Evolutionary conservation across 2,113 vertebrate species (phyloP), one percentile per base, ranked within the genome.

Genomic region (Psammodynastes pulverulentus): DNA sequence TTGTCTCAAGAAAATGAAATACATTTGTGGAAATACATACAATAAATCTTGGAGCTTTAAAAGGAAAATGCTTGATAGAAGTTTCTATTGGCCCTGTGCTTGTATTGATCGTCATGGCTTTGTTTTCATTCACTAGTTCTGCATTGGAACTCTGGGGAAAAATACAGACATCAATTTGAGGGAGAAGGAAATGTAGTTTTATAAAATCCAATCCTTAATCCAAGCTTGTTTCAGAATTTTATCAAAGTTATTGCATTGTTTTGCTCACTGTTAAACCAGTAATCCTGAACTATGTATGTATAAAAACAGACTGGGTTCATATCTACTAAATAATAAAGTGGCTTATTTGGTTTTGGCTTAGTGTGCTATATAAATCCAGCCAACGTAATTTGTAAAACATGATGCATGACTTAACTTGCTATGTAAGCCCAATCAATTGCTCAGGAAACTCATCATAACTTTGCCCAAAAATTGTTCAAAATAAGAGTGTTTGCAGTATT

Each of bases 21-120:
- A 79, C 34, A 43, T 19, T 9, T 43, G 6, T 39, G 91, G 86
- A 92, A 62, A 92, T 88, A 96, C 98, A 98, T 97, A 99, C 99
- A 84, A 98, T 97, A 91, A 99, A 99, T 86, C 97, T 96, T 45
- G 98, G 98, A 95, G 99, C 98, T 97, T 99, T 99, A 97, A 99
- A 99, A 2, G 98, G 98, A 84, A 98, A 97, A 0, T 98, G 97
- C 89, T 98, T 99, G 88, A 94, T 87, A 10, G 98, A 92, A 79
- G 97, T 95, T 94, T 99, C 99, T 90, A 96, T 87, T 86, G 97
- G 94, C 58, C 96, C 95, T 15, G 97, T 94, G 93, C 95, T 95
- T 34, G 96, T 95, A 85, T 99, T 98, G 34, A 94, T 95, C n/a
- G 95, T 91, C 84, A 97, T 94, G 84, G 97, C 87, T 96, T 98